Conservation (phyloP, 2,888 invertebrate genomes). For the Xylota sylvarum region DNA sequence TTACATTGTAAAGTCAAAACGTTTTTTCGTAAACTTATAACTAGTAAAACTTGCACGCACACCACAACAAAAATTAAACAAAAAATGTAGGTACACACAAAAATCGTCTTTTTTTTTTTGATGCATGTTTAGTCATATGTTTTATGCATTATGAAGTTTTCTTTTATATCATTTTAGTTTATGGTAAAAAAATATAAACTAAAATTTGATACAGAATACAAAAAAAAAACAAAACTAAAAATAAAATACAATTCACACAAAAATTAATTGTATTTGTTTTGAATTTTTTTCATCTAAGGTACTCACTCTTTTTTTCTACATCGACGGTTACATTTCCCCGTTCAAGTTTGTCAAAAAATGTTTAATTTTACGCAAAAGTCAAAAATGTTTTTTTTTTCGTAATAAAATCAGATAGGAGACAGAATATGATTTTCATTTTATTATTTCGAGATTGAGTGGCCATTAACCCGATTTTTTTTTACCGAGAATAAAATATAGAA, state of each 20-base stretch:
- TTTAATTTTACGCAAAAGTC: conserved; percentile 75
- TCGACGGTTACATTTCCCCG: conserved; percentile 81
- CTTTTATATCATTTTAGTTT: conserved; percentile 32
- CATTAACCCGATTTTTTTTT: conserved; percentile 66
- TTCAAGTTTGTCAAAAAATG: conserved; percentile 77
- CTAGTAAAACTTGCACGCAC: conserved; percentile 64
- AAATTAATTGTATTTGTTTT: conserved; percentile 62
- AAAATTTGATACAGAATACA: conserved; percentile 51
- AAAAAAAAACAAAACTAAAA: conserved; percentile 18
- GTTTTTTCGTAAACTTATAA: conserved; percentile 16
- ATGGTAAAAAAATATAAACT: conserved; percentile 45
- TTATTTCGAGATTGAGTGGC: conserved; percentile 60
- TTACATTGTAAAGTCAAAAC: conserved; percentile 47
- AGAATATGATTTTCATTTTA: conserved; percentile 55
- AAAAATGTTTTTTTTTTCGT: conserved; percentile 54
- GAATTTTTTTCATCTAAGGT: conserved; percentile 79
- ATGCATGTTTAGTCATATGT: conserved; percentile 63
- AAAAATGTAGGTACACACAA: conserved; percentile 42
- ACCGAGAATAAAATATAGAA: conserved; percentile 74
- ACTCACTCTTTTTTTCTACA: conserved; percentile 85
- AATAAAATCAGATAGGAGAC: conserved; percentile 71
- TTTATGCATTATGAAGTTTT: conserved; percentile 54
- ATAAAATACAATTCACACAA: conserved; percentile 76
- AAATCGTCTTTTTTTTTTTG: conserved; percentile 15
- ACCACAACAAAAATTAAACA: conserved; percentile 58